Conservation (phyloP, 2,888 invertebrate species). For the Lordiphosa fenestrarum region DNA sequence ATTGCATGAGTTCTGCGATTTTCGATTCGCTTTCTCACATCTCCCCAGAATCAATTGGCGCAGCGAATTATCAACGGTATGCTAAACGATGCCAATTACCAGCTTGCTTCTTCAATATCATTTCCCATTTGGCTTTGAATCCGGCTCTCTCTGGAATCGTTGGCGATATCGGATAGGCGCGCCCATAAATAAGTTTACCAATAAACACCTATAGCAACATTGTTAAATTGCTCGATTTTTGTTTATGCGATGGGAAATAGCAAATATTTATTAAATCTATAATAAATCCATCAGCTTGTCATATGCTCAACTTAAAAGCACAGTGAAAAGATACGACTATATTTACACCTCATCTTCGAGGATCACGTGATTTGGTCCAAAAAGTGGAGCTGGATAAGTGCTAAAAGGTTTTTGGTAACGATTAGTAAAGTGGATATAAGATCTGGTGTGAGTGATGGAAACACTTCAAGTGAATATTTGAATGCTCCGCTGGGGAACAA, state of each 20-base stretch:
- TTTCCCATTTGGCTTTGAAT: slow-evolving; percentile 11
- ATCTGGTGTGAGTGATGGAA: too few species aligned
- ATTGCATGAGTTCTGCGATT: slow-evolving; percentile 24
- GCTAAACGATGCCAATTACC: slow-evolving; percentile 61
- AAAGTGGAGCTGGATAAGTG: too few species aligned
- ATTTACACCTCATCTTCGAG: too few species aligned
- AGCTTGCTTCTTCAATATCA: slow-evolving; percentile 5
- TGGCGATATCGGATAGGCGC: slow-evolving; percentile 12
- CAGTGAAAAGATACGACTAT: too few species aligned
- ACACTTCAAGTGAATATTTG: too few species aligned
- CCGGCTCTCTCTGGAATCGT: slow-evolving; percentile 22
- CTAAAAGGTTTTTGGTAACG: too few species aligned
- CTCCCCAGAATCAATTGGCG: slow-evolving; percentile 40
- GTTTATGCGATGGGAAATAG: slow-evolving; percentile 11
- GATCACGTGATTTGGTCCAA: too few species aligned
- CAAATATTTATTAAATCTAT: slow-evolving; percentile 18
- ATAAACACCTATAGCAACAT: slow-evolving; percentile 1
- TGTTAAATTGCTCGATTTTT: too few species aligned
- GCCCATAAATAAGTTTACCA: slow-evolving; percentile 16
- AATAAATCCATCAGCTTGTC: slow-evolving; percentile 13
- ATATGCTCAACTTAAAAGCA: slow-evolving; percentile 4
- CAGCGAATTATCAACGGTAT: slow-evolving; percentile 48
- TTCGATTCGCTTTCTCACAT: slow-evolving; percentile 19
- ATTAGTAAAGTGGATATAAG: too few species aligned
- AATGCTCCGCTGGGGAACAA: too few species aligned